These are phyloP conservation scores for Dendropsophus ebraccatus DNA, from an alignment of 2,113 vertebrate species.

Conservation along the genomic window DNA sequence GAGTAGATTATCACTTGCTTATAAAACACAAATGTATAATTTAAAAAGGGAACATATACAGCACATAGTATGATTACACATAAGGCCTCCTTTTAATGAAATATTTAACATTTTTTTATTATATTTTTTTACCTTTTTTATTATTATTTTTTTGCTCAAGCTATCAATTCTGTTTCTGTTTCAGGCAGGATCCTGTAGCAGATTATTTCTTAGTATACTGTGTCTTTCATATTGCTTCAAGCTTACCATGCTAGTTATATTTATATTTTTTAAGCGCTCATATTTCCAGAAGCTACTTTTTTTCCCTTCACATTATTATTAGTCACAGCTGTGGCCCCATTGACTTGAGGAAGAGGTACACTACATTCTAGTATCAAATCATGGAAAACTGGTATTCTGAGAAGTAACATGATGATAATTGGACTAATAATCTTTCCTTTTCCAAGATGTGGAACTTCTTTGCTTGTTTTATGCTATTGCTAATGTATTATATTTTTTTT, in stretches of 20 bases:
- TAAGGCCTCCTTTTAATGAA: background rate
- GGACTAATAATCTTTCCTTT: too few species aligned
- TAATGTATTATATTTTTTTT: too few species aligned
- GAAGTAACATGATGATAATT: slow-evolving; percentile 1
- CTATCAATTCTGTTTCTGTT: too few species aligned
- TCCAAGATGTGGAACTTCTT: too few species aligned
- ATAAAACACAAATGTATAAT: slow-evolving; percentile 6
- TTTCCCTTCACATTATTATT: slow-evolving; percentile 35
- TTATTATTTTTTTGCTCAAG: background rate
- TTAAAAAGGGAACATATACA: background rate
- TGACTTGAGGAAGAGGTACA: slow-evolving; percentile 40
- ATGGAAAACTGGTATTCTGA: slow-evolving; percentile 11
- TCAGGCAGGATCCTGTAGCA: too few species aligned
- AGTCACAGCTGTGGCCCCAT: slow-evolving; percentile 28
- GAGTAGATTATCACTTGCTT: slow-evolving; percentile 24
- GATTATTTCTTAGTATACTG: too few species aligned
- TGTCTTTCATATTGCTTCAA: too few species aligned
- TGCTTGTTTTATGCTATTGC: too few species aligned
- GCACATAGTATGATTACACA: background rate
- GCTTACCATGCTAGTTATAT: background rate
- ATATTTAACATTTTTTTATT: background rate
- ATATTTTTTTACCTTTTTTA: background rate
- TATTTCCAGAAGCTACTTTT: slow-evolving; percentile 36
- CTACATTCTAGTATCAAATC: background rate
- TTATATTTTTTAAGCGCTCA: slow-evolving; percentile 12